Evolutionary conservation across 2,797 vertebrate genomes (phyloP).

Genomic region (Siniperca obscura): DNA sequence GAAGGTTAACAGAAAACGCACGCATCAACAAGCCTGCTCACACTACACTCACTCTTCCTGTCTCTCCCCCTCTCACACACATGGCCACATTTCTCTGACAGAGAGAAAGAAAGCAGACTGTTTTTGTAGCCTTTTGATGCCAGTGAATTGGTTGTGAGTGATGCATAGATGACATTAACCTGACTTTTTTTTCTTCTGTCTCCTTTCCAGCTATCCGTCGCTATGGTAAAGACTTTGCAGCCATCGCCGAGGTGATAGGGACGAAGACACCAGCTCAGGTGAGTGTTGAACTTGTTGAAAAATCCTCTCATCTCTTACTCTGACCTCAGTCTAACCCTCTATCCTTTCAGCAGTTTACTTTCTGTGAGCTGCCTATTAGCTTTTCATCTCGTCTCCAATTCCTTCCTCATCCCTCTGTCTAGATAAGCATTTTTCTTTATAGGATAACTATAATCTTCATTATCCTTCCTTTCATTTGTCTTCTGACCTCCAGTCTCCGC

Average conservation of each 20-base stretch:
- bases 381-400: constrained; percentile 38
- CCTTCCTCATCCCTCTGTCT: constrained; percentile 6
- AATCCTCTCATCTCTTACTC: background rate
- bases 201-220: constrained; percentile 87
- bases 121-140: background rate
- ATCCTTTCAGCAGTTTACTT: background rate
- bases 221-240: constrained; percentile 92
- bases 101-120: background rate
- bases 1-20: constrained; percentile 41
- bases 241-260: constrained; percentile 92
- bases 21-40: constrained; percentile 17
- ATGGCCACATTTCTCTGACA: background rate
- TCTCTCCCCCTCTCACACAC: background rate
- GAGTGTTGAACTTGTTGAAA: constrained; percentile 30
- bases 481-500: constrained; percentile 14
- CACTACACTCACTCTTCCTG: background rate
- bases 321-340: constrained; percentile 24
- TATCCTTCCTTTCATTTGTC: constrained; percentile 30
- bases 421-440: constrained; percentile 4
- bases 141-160: background rate
- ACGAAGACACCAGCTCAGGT: constrained; percentile 93
- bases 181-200: background rate
- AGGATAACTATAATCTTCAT: constrained; percentile 37
- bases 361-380: constrained; percentile 33
- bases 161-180: background rate